A percentile compares a stretch with the other conserved stretches of the same genome.
These are phyloP conservation scores for Lycaon pictus DNA, from an alignment of 2,113 vertebrate species.

Conservation along the genomic window DNA sequence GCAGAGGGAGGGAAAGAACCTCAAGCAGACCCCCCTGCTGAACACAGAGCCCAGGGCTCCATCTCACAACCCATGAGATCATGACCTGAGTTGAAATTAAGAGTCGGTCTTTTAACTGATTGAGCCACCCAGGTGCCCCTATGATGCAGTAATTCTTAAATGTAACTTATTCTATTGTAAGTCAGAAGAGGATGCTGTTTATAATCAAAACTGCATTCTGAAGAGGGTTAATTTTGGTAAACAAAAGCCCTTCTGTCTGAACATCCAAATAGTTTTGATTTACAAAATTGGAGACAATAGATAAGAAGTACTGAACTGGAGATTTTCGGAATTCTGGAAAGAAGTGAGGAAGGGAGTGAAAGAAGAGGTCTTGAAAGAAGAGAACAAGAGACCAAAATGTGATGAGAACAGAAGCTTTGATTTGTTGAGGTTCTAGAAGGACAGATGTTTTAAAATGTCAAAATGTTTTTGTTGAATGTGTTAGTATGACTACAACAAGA, in stretches of 20 bases:
- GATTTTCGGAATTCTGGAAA: not conserved
- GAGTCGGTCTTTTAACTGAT: not conserved
- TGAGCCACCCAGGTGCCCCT: not conserved
- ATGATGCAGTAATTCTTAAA: not conserved
- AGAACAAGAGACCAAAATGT: not conserved
- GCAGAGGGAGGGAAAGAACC: not conserved
- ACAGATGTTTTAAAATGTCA: not conserved
- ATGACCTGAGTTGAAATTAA: not conserved
- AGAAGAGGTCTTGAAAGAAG: not conserved
- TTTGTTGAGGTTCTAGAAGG: not conserved
- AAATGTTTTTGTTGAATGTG: not conserved
- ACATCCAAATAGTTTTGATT: not conserved
- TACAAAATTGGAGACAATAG: not conserved
- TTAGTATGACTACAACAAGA: not conserved
- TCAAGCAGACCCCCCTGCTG: not conserved
- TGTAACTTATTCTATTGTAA: not conserved
- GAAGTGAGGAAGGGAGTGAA: not conserved
- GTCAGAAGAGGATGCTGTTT: not conserved
- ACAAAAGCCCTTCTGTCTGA: not conserved
- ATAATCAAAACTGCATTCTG: constrained; percentile 25
- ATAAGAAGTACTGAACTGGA: not conserved
- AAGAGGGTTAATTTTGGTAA: not conserved
- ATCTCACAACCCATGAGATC: not conserved
- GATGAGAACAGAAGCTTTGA: not conserved
- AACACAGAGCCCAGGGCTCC: not conserved